phyloP scores from a whole-genome alignment of 2,888 invertebrate genomes.

The Drosophila macrospina region DNA sequence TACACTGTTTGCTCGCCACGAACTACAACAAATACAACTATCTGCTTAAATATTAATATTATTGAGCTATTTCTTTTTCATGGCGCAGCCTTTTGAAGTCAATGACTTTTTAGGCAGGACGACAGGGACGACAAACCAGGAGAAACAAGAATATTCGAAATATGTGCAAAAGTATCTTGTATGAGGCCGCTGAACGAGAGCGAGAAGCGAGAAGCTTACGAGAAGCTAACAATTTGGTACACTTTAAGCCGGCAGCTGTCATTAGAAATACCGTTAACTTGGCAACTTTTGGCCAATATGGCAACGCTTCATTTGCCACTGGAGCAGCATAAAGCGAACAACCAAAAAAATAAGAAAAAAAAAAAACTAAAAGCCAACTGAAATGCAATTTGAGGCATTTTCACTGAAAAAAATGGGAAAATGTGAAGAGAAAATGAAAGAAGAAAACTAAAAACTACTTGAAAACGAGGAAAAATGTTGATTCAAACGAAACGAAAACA shows the following conservation, averaged over 20 bases:
- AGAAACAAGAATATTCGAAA: constrained; percentile 23
- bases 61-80: constrained; percentile 63
- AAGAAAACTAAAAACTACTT: constrained; percentile 25
- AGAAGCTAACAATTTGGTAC: constrained; percentile 23
- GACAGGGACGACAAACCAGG: not conserved
- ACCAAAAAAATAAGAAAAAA: too few relatives aligned
- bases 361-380: constrained; percentile 34
- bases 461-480: constrained; percentile 44
- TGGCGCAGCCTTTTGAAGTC: constrained; percentile 32
- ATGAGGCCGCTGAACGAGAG: not conserved
- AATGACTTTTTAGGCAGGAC: constrained; percentile 23
- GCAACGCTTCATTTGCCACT: constrained; percentile 59
- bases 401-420: constrained; percentile 27
- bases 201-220: not conserved
- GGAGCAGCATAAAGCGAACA: constrained; percentile 41
- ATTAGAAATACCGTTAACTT: constrained; percentile 53
- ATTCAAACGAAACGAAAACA: constrained; percentile 14
- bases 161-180: constrained; percentile 33
- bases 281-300: constrained; percentile 50
- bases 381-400: constrained; percentile 60
- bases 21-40: constrained; percentile 22
- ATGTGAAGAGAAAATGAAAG: constrained; percentile 6
- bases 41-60: constrained; percentile 72
- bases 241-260: constrained; percentile 48
- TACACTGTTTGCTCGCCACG: constrained; percentile 28